Base-by-base conservation (phyloP, 2,888 invertebrate genomes). In the Pandemis heparana region DNA sequence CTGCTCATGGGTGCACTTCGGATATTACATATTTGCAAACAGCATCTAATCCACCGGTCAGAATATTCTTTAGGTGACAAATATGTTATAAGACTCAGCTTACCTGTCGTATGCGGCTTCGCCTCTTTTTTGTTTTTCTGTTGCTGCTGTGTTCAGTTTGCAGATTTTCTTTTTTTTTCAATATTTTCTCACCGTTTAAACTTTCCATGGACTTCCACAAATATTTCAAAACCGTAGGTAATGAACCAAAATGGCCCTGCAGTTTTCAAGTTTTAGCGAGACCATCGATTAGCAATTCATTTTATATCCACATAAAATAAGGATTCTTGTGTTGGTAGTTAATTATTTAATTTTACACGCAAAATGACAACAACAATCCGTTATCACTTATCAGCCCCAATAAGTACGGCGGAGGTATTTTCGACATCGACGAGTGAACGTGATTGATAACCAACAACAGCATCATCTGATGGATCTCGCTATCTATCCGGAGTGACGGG, bases 391-490 rank as follows among this genome's bases (percentile, higher is more conserved):
- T 78, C 71, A 66, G 48, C 23, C 60, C 71, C 68, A 76, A 77
- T 75, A 80, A 67, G 77, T 61, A 77, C 75, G 75, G 75, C 80
- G 76, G 43, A 48, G 56, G 18, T 79, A 79, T 79, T 78, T 79
- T 77, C 76, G 72, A 65, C 71, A 82, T 82, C 79, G 77, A 78
- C 80, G 71, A 60, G 68, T 70, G 75, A 80, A 81, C 79, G 83
- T 85, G 85, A 86, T 86, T 85, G 85, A 85, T 85, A 79, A 75
- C 66, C 71, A 70, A 66, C 75, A 60, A 32, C 64, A 63, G 18
- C 67, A 18, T 62, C 53, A 75, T 56, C 72, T 70, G 75, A 75
- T 76, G 70, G 76, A 76, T 76, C 64, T 53, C 64, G 64, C 72
- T 61, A 66, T 75, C 66, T 75, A 75, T 75, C 59, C 38, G 48